These are phyloP conservation scores for Lymantria dispar DNA, from an alignment of 2,888 invertebrate species.

Conservation along the genomic window DNA sequence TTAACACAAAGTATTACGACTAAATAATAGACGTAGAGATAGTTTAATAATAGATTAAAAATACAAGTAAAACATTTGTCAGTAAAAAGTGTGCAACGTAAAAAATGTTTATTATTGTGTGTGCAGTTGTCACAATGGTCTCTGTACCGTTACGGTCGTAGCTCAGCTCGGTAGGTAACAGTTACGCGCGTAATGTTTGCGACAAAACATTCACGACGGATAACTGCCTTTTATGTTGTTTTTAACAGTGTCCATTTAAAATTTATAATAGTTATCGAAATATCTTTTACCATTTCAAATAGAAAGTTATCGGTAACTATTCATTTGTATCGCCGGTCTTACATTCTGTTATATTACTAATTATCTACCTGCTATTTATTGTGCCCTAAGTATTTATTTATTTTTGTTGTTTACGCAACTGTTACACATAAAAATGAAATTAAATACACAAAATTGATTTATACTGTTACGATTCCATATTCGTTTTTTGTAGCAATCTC, in stretches of 20 bases:
- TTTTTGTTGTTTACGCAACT: too few relatives aligned
- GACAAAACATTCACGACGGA: conserved; percentile 15
- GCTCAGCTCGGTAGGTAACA: conserved; percentile 1
- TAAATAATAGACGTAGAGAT: neutral
- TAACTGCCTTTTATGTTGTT: conserved; percentile 14
- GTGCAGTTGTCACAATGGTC: conserved; percentile 9
- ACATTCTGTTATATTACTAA: neutral
- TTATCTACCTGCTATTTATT: neutral
- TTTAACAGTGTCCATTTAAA: conserved; percentile 15
- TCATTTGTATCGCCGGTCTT: neutral
- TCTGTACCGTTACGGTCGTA: conserved; percentile 19
- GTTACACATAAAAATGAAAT: too few relatives aligned
- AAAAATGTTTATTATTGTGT: conserved; percentile 11
- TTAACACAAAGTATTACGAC: too few relatives aligned
- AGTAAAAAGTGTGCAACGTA: conserved; percentile 5
- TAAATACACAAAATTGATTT: too few relatives aligned
- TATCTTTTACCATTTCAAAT: conserved; percentile 13
- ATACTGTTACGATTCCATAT: too few relatives aligned
- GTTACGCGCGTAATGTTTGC: conserved; percentile 17
- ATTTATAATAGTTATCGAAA: conserved; percentile 17
- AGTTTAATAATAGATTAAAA: conserved; percentile 4
- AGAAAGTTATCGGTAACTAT: conserved; percentile 1
- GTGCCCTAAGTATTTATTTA: too few relatives aligned
- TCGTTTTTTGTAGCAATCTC: too few relatives aligned
- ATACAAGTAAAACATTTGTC: conserved; percentile 21